These are phyloP conservation scores for Lophura swinhoii DNA, from an alignment of 2,797 vertebrate genomes.

Conservation along the genomic window DNA sequence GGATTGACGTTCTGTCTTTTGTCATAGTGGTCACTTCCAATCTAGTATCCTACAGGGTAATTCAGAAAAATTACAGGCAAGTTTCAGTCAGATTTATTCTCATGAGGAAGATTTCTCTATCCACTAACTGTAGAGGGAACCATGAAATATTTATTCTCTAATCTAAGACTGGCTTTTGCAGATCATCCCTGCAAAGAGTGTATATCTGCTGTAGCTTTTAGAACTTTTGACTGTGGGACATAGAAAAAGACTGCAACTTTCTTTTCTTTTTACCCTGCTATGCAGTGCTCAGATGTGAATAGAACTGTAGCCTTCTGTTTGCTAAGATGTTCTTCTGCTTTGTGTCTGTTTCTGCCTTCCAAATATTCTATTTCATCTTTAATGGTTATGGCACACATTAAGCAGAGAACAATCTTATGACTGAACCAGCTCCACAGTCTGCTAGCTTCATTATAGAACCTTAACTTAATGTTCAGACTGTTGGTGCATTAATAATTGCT, in stretches of 20 bases:
- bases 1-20: neutral
- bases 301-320: neutral
- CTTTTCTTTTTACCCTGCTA: neutral
- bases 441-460: constrained; percentile 40
- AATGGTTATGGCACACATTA: constrained; percentile 48
- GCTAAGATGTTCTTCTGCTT: neutral
- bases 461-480: constrained; percentile 55
- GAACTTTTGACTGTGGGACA: neutral
- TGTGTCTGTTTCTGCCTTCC: constrained; percentile 23
- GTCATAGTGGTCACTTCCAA: neutral
- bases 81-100: constrained; percentile 9
- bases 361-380: constrained; percentile 41
- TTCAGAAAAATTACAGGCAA: neutral
- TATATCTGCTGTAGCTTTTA: neutral
- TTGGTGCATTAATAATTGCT: constrained; percentile 23
- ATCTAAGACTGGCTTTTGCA: neutral
- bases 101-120: neutral
- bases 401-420: constrained; percentile 19
- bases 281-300: neutral
- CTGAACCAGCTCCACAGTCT: constrained; percentile 17
- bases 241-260: neutral
- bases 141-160: neutral
- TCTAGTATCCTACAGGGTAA: neutral
- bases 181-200: neutral
- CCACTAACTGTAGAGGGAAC: neutral